Conservation (phyloP, 2,797 vertebrate species). For the Bovichtus variegatus region DNA sequence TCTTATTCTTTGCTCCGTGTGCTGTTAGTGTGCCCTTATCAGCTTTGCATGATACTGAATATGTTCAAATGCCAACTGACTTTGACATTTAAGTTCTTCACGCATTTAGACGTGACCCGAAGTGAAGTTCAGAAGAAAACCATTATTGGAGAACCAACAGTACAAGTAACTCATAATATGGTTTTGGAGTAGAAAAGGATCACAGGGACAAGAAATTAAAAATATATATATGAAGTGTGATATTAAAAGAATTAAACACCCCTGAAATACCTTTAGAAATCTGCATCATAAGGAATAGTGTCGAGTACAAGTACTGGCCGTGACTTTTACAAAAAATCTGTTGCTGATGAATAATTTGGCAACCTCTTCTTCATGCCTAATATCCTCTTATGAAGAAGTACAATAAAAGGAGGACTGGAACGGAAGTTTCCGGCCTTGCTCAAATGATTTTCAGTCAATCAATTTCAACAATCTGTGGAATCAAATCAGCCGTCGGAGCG, state of each 20-base stretch:
- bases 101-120: not conserved
- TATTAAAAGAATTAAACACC: not conserved
- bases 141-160: not conserved
- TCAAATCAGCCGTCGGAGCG: not conserved
- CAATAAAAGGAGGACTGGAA: not conserved
- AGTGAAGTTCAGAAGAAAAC: not conserved
- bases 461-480: slow-evolving; percentile 19
- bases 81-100: slow-evolving; percentile 12
- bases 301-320: not conserved
- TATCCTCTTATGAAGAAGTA: not conserved
- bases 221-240: not conserved
- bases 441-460: slow-evolving; percentile 14
- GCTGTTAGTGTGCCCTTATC: not conserved
- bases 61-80: not conserved
- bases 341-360: slow-evolving; percentile 7
- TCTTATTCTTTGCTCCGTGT: slow-evolving; percentile 27
- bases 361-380: not conserved
- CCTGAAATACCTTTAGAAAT: not conserved
- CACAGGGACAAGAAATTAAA: not conserved
- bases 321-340: not conserved
- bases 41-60: not conserved
- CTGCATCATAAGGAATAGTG: not conserved
- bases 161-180: not conserved
- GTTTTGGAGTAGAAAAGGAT: not conserved
- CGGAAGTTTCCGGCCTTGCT: not conserved